phyloP scores from a whole-genome alignment of 2,113 vertebrate genomes.

The Epinephelus lanceolatus region DNA sequence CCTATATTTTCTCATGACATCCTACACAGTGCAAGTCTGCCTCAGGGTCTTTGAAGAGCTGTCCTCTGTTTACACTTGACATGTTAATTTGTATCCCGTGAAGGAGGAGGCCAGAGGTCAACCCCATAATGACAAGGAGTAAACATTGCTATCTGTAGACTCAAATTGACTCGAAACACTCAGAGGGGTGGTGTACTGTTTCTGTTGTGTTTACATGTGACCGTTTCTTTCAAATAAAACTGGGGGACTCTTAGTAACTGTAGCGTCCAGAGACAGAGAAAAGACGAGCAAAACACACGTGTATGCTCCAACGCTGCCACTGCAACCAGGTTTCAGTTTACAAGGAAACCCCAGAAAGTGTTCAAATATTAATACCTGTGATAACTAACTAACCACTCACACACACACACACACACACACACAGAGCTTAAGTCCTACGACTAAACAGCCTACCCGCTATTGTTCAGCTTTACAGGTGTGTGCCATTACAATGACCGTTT shows the following conservation, averaged over 20 bases:
- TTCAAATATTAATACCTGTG: conserved; percentile 51
- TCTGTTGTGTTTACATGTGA: conserved; percentile 47
- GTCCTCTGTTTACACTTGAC: conserved; percentile 41
- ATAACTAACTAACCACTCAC: no score
- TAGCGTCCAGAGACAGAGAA: not conserved
- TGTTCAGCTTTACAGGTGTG: conserved; percentile 21
- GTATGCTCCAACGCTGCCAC: no score
- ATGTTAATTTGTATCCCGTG: conserved; percentile 40
- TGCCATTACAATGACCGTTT: conserved; percentile 28
- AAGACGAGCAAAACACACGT: no score
- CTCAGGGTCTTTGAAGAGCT: conserved; percentile 1
- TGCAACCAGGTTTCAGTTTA: conserved; percentile 25
- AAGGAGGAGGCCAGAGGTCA: conserved; percentile 44
- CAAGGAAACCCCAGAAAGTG: conserved; percentile 59
- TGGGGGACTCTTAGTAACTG: conserved; percentile 45
- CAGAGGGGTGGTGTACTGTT: conserved; percentile 40
- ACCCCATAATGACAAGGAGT: conserved; percentile 42
- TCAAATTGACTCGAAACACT: not conserved
- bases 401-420: not conserved
- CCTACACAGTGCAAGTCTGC: not conserved
- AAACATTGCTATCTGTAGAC: conserved; percentile 54
- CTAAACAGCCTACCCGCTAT: not conserved
- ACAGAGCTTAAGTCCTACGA: no score
- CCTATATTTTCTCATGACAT: not conserved
- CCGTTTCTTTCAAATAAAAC: conserved; percentile 17